Conservation (phyloP, 2,797 vertebrate species). For the Anableps anableps region DNA sequence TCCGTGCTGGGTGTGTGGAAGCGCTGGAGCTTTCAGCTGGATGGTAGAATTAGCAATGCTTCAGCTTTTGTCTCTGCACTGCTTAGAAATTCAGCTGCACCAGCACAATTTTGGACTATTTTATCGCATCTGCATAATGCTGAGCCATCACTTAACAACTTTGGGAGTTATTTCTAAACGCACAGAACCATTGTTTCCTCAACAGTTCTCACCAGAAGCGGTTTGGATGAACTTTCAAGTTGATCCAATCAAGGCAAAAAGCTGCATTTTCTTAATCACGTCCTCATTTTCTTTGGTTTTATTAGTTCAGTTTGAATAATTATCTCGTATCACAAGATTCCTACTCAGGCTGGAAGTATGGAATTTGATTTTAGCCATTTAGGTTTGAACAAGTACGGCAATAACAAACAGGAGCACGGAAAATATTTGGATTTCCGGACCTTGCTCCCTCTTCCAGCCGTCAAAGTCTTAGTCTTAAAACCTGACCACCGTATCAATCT, state of each 20-base stretch:
- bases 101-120: conserved; percentile 47
- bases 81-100: conserved; percentile 53
- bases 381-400: background rate
- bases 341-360: background rate
- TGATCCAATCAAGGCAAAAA: background rate
- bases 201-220: conserved; percentile 30
- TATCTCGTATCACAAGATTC: background rate
- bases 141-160: conserved; percentile 50
- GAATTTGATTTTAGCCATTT: background rate
- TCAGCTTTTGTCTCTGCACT: conserved; percentile 16
- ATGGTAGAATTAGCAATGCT: background rate
- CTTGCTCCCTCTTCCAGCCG: no score
- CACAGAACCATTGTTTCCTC: conserved; percentile 27
- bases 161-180: conserved; percentile 42
- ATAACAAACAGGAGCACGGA: background rate
- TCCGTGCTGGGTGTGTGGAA: background rate
- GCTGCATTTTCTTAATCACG: background rate
- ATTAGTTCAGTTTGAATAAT: background rate
- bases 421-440: no score
- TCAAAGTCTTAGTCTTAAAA: no score
- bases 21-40: background rate
- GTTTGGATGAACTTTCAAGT: background rate
- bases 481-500: no score
- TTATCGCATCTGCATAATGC: conserved; percentile 56
- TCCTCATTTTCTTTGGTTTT: background rate